These are phyloP conservation scores for Cancer borealis DNA, from an alignment of 2,888 invertebrate genomes.

Conservation along the genomic window DNA sequence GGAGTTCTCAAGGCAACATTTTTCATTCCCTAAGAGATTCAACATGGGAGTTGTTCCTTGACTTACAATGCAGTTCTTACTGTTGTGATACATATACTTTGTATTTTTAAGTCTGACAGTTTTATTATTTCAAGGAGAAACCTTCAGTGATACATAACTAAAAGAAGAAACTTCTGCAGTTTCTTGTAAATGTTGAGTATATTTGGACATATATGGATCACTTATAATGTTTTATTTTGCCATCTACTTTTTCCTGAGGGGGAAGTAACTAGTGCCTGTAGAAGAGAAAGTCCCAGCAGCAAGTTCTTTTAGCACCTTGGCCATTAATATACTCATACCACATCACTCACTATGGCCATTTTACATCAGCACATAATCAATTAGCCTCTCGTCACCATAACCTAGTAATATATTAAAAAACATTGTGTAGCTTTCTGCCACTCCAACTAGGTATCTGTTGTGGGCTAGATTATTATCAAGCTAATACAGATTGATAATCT, in stretches of 20 bases:
- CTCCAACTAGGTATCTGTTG: background rate
- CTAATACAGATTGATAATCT: background rate
- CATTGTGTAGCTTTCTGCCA: background rate
- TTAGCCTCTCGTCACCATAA: background rate
- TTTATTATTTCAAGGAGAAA: background rate
- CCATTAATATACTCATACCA: background rate
- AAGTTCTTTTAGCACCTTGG: no score
- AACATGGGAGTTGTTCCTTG: background rate
- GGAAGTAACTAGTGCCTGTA: background rate
- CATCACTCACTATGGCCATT: background rate
- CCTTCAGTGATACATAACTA: background rate
- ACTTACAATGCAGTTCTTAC: background rate
- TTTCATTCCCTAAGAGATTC: background rate
- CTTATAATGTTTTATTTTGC: background rate
- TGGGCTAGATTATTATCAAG: background rate
- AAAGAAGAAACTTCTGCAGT: background rate
- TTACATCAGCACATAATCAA: background rate
- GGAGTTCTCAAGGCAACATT: background rate
- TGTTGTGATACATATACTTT: constrained; percentile 26
- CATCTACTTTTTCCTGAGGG: background rate
- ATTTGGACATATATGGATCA: background rate
- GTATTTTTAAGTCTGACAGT: background rate
- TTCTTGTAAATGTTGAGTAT: background rate
- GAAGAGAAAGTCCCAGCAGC: no score
- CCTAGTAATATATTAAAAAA: background rate